Percentiles rank a stretch among this genome's conserved stretches.
phyloP scores from a whole-genome alignment of 2,888 invertebrate genomes.

The Anticlea derivata region DNA sequence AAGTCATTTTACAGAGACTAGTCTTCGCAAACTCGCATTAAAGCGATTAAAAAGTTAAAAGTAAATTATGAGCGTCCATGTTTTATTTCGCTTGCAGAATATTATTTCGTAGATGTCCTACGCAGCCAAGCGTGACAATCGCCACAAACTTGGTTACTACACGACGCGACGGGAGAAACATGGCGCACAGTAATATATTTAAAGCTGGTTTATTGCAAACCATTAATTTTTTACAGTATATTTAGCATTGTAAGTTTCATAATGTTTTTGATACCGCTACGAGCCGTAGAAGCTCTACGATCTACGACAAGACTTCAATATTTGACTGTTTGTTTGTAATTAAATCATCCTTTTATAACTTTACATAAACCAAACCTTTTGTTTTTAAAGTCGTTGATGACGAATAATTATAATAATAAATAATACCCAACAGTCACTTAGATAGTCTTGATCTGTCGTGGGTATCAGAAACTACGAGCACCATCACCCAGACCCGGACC shows the following conservation, averaged over 20 bases:
- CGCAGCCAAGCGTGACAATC: slow-evolving; percentile 47
- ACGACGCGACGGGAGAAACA: slow-evolving; percentile 37
- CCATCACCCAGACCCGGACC: no score
- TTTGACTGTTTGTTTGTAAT: background rate
- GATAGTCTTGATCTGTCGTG: no score
- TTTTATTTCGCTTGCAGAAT: slow-evolving; percentile 41
- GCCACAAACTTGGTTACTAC: slow-evolving; percentile 44
- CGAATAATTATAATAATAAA: no score
- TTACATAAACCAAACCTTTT: no score
- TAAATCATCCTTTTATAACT: no score
- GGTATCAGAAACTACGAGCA: no score
- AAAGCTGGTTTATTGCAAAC: slow-evolving; percentile 43
- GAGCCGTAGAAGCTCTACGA: slow-evolving; percentile 41
- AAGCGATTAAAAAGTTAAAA: slow-evolving; percentile 42
- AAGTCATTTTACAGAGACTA: slow-evolving; percentile 31
- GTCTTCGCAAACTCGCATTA: slow-evolving; percentile 36
- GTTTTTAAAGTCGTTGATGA: no score
- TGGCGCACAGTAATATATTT: slow-evolving; percentile 41
- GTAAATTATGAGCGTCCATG: slow-evolving; percentile 39
- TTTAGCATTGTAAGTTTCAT: slow-evolving; percentile 27
- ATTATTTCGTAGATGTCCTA: slow-evolving; percentile 48
- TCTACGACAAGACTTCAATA: slow-evolving; percentile 3
- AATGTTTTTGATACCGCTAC: slow-evolving; percentile 36
- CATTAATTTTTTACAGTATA: slow-evolving; percentile 36
- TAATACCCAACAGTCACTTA: no score